Conservation (phyloP, 37 sponge, comb jelly and placozoan species). For the Lycopodina hypogea region DNA sequence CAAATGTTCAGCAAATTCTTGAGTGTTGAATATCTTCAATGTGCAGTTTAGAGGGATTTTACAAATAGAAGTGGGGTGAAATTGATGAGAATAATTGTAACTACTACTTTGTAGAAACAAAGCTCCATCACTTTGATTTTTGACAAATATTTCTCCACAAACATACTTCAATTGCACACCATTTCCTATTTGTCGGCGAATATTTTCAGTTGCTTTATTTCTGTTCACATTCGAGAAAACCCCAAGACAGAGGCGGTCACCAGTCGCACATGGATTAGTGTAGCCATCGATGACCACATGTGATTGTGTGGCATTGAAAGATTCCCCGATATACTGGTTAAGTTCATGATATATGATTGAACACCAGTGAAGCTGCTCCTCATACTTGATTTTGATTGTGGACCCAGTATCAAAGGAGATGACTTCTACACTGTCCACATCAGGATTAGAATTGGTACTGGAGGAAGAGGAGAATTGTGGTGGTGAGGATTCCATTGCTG, state of each 20-base stretch:
- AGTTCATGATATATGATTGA: constrained; percentile 97
- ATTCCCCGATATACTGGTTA: constrained; percentile 94
- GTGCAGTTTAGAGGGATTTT: constrained; percentile 92
- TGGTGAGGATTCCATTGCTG: not conserved
- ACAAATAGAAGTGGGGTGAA: constrained; percentile 94
- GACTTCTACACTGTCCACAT: constrained; percentile 31
- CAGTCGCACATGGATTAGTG: constrained; percentile 90
- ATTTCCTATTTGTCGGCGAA: constrained; percentile 93
- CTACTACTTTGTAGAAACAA: constrained; percentile 95
- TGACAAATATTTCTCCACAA: constrained; percentile 92
- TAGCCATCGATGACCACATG: constrained; percentile 93
- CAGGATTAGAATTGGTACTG: constrained; percentile 6
- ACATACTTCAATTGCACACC: constrained; percentile 95
- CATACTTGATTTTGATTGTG: constrained; percentile 81
- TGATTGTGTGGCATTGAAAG: constrained; percentile 73
- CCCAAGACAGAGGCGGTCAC: constrained; percentile 93
- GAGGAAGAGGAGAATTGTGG: not conserved
- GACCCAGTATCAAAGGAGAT: too few relatives aligned
- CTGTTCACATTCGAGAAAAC: constrained; percentile 95
- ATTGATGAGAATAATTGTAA: constrained; percentile 87
- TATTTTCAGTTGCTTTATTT: constrained; percentile 94
- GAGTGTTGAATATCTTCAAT: constrained; percentile 96
- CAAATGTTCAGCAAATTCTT: constrained; percentile 88
- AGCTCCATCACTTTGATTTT: constrained; percentile 87
- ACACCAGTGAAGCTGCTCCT: constrained; percentile 96